phyloP scores from a whole-genome alignment of 1,140 invertebrate genomes.

The Scaptomyza pallida region DNA sequence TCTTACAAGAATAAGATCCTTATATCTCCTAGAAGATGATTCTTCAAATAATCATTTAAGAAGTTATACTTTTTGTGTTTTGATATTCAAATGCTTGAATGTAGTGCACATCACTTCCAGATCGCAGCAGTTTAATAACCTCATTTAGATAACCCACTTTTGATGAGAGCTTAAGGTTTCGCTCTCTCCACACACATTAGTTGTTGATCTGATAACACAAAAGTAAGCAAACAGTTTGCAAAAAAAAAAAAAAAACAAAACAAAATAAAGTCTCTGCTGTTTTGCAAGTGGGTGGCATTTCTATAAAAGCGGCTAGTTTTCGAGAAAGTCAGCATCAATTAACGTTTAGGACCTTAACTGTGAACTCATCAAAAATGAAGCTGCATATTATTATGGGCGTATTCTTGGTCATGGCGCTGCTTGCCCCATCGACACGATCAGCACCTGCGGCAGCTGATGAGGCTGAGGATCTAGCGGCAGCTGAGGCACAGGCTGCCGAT shows the following conservation, averaged over 20 bases:
- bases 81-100: neutral
- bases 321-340: slow-evolving; percentile 4
- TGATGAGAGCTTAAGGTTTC: slow-evolving; percentile 7
- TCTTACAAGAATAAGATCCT: no score
- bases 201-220: slow-evolving; percentile 21
- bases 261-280: neutral
- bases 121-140: slow-evolving; percentile 25
- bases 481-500: slow-evolving; percentile 1
- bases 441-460: slow-evolving; percentile 17
- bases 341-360: neutral
- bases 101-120: slow-evolving; percentile 6
- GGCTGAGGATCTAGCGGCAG: neutral
- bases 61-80: no score
- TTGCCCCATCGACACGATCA: slow-evolving; percentile 15
- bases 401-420: slow-evolving; percentile 19
- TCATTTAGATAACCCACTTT: slow-evolving; percentile 37
- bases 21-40: no score
- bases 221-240: slow-evolving; percentile 27
- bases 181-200: neutral
- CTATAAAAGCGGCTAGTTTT: slow-evolving; percentile 29
- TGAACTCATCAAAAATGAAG: slow-evolving; percentile 17
- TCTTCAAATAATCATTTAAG: no score
- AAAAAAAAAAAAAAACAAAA: slow-evolving; percentile 13
- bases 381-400: slow-evolving; percentile 28
- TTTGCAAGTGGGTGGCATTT: neutral